phyloP scores from a whole-genome alignment of 2,113 vertebrate species.

The Pituophis catenifer region DNA sequence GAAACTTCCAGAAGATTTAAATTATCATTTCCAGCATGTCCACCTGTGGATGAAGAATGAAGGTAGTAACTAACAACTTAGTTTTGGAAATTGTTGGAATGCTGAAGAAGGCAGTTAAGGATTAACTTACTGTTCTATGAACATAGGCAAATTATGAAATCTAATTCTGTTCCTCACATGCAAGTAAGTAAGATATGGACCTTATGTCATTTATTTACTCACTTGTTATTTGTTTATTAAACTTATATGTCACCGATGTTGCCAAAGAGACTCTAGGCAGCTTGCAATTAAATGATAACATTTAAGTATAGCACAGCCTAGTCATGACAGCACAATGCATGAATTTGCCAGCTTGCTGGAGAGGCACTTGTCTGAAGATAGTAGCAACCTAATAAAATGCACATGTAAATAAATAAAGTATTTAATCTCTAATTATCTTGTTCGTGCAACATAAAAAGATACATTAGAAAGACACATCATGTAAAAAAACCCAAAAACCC shows the following conservation, averaged over 20 bases:
- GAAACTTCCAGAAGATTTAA: not conserved
- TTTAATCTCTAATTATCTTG: not conserved
- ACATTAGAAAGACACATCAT: not conserved
- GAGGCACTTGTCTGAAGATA: not conserved
- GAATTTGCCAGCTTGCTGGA: not conserved
- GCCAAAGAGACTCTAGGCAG: not conserved
- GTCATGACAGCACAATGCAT: not conserved
- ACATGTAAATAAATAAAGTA: not conserved
- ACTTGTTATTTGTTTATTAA: not conserved
- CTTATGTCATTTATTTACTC: not conserved
- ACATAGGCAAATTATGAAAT: not conserved
- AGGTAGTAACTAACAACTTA: not conserved
- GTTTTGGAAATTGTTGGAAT: not conserved
- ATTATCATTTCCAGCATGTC: not conserved
- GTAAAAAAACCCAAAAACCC: not conserved
- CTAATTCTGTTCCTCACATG: not conserved
- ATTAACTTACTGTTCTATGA: not conserved
- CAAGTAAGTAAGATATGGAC: not conserved
- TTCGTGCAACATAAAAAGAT: not conserved
- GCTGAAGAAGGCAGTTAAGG: not conserved
- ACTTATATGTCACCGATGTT: not conserved
- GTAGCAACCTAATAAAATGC: not conserved
- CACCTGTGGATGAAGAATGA: not conserved
- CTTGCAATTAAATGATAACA: not conserved
- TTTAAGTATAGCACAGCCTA: not conserved